phyloP scores from a whole-genome alignment of 1,140 invertebrate genomes.

The Charaxes varanes region DNA sequence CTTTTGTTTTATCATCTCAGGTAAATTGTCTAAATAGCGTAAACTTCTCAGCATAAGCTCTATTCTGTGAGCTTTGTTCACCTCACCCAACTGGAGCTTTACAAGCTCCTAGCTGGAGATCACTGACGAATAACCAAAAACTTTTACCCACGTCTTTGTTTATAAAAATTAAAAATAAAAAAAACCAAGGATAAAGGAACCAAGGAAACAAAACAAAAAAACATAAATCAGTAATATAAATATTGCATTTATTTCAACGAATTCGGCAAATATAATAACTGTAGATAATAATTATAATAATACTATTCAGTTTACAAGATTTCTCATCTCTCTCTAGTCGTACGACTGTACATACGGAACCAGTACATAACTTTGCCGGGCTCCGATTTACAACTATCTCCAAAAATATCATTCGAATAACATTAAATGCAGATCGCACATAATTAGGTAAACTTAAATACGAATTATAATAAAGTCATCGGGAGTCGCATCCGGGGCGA shows the following conservation, averaged over 20 bases:
- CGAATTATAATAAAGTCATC: constrained; percentile 64
- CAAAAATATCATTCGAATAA: constrained; percentile 59
- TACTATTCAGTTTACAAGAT: constrained; percentile 69
- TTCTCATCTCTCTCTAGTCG: constrained; percentile 39
- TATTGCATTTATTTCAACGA: constrained; percentile 74
- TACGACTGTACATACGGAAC: constrained; percentile 27
- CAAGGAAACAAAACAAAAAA: constrained; percentile 64
- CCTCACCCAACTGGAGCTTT: constrained; percentile 35
- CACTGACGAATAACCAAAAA: constrained; percentile 25
- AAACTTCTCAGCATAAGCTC: constrained; percentile 6
- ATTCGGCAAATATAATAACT: constrained; percentile 72
- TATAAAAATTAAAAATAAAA: constrained; percentile 32
- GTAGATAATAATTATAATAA: constrained; percentile 72
- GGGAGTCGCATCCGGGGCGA: constrained; percentile 63
- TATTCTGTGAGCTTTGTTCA: constrained; percentile 27
- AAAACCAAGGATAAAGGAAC: constrained; percentile 65
- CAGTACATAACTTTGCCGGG: constrained; percentile 53
- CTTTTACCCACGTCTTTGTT: constrained; percentile 20
- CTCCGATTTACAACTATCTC: constrained; percentile 51
- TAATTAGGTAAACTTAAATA: constrained; percentile 63
- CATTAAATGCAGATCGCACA: constrained; percentile 70
- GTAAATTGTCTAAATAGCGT: constrained; percentile 23
- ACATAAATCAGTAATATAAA: constrained; percentile 72
- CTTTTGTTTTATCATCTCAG: constrained; percentile 46
- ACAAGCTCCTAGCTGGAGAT: constrained; percentile 39